Evolutionary conservation across 2,888 invertebrate genomes (phyloP).

Genomic region (Platypus cylindrus): DNA sequence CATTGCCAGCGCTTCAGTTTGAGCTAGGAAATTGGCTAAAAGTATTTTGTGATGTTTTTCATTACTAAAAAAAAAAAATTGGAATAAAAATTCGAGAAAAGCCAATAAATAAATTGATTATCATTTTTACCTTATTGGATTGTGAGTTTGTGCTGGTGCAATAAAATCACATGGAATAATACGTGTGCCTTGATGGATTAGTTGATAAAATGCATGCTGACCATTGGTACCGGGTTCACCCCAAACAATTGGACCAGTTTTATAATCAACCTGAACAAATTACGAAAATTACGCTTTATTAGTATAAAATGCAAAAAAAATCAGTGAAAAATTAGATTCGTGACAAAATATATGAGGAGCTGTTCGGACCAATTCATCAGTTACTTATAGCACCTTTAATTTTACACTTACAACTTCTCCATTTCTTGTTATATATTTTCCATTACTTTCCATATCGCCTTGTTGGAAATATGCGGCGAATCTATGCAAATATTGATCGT

Average conservation of each 20-base stretch:
- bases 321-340: too few species aligned
- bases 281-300: not conserved
- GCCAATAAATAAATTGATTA: not conserved
- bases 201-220: slow-evolving; percentile 98
- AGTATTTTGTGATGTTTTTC: slow-evolving; percentile 89
- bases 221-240: slow-evolving; percentile 99
- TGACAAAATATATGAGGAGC: too few species aligned
- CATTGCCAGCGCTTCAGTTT: slow-evolving; percentile 96
- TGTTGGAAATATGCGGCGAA: slow-evolving; percentile 99
- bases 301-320: not conserved
- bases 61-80: slow-evolving; percentile 31
- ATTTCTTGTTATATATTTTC: slow-evolving; percentile 75
- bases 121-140: slow-evolving; percentile 46
- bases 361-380: too few species aligned
- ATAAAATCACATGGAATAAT: slow-evolving; percentile 96
- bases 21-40: slow-evolving; percentile 93
- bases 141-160: slow-evolving; percentile 84
- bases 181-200: slow-evolving; percentile 84
- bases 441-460: slow-evolving; percentile 99
- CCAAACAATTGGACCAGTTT: slow-evolving; percentile 79
- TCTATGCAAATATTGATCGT: slow-evolving; percentile 97
- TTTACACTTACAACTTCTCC: slow-evolving; percentile 45
- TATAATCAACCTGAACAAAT: slow-evolving; percentile 37
- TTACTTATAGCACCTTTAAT: too few species aligned
- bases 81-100: not conserved